These are phyloP conservation scores for Sceloporus tristichus DNA, from an alignment of 2,113 vertebrate genomes.

Conservation along the genomic window DNA sequence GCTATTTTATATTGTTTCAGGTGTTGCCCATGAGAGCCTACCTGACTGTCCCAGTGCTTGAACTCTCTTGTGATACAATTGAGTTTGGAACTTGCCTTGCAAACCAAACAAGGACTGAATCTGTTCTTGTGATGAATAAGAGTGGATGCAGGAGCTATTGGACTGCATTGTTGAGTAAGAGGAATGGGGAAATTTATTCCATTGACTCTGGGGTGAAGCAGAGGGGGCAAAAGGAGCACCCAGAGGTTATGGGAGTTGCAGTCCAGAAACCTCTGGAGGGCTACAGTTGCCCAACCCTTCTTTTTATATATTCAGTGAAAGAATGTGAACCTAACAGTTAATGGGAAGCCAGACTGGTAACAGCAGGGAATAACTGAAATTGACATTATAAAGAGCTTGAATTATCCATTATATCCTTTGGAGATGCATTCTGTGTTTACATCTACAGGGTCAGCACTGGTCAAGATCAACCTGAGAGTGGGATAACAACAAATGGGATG, in stretches of 20 bases:
- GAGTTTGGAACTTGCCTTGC: slow-evolving; percentile 88
- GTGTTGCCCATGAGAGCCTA: slow-evolving; percentile 81
- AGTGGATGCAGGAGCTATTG: slow-evolving; percentile 84
- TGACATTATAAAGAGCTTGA: not conserved
- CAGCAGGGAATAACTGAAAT: not conserved
- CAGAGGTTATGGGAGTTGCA: too few species aligned
- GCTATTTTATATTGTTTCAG: slow-evolving; percentile 68
- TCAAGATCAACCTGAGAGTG: too few species aligned
- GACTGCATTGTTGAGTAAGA: slow-evolving; percentile 82
- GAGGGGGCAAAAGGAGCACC: too few species aligned
- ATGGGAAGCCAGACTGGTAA: not conserved
- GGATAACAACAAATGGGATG: not conserved
- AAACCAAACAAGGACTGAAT: slow-evolving; percentile 73
- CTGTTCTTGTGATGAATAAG: slow-evolving; percentile 79
- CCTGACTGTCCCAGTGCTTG: slow-evolving; percentile 79
- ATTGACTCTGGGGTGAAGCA: too few species aligned
- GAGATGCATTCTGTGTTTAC: too few species aligned
- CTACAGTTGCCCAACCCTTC: too few species aligned
- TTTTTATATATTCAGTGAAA: too few species aligned
- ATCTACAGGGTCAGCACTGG: too few species aligned
- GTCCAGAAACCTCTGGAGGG: too few species aligned
- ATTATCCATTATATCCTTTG: not conserved
- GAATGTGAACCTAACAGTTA: not conserved
- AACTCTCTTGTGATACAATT: slow-evolving; percentile 79
- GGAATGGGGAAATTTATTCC: too few species aligned